Base-by-base conservation (phyloP, 2,888 invertebrate genomes). In the Anodontia alba region DNA sequence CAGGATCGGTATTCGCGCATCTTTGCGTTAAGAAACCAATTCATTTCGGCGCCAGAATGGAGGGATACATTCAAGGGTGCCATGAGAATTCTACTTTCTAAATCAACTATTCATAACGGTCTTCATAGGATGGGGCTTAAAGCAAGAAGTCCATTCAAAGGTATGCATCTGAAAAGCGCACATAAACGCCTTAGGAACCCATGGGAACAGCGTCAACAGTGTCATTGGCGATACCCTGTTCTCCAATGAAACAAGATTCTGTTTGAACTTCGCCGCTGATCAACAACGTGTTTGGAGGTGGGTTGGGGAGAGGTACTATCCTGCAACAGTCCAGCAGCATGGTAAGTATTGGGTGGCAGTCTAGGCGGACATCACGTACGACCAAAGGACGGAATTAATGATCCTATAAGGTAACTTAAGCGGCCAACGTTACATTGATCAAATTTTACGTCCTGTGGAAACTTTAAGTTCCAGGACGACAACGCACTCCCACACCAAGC, bases 121-220 rank as follows among this genome's bases (percentile, higher is more conserved):
- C 49, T 49, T 49, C 49, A 17, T 49, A 17, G n/a, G 49, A 5
- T 49, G 49, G 49, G 49, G 49, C 49, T 49, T n/a, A 49, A 49
- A 15, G 20, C 49, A 49, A 49, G 49, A 49, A 10, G 49, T 20
- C 49, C 49, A 49, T 49, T 49, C 49, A 15, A 49, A 15, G 8
- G 8, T 15, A 49, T 49, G 49, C 20, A 5, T 49, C 49, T 49
- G 49, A 20, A 3, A 49, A 49, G 49, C 10, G 20, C 49, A 49
- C 49, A 49, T 49, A 49, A 49, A 49, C 49, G 49, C 49, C 49
- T 49, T 49, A n/a, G n/a, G n/a, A n/a, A n/a, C n/a, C n/a, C n/a
- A n/a, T n/a, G n/a, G n/a, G n/a, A n/a, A n/a, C n/a, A n/a, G 12
- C 29, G 29, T 23, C 49, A 49, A 49, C 49, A 49, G n/a, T 26